Evolutionary conservation across 2,888 invertebrate genomes (phyloP).

Genomic region (Hymenopus coronatus): DNA sequence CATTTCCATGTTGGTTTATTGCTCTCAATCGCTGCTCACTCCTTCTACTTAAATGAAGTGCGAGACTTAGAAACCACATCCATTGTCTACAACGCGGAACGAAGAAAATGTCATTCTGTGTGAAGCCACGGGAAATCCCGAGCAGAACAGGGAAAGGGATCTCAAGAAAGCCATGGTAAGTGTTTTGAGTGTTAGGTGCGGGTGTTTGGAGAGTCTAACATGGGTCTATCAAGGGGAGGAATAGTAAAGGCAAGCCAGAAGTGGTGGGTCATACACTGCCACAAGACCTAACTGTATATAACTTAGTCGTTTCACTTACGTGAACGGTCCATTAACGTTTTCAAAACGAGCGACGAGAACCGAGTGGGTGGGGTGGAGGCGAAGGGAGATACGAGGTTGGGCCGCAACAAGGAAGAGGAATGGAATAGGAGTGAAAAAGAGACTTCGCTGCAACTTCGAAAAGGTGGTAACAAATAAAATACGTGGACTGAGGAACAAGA

Average conservation of each 20-base stretch:
- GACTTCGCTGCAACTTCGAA: not conserved
- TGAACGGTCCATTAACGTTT: constrained; percentile 15
- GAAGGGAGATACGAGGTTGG: not conserved
- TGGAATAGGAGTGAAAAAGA: not conserved
- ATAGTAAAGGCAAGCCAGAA: not conserved
- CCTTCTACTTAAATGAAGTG: not conserved
- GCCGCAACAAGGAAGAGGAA: not conserved
- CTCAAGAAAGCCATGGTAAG: not conserved
- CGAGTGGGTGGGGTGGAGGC: not conserved
- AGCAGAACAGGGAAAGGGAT: not conserved
- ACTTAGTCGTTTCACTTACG: constrained; percentile 11
- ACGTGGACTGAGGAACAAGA: not conserved
- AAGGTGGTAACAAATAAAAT: not conserved
- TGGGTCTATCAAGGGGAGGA: not conserved
- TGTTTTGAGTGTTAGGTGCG: not conserved
- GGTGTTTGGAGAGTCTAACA: not conserved
- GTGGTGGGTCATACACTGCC: not conserved
- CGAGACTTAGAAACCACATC: not conserved
- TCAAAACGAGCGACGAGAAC: constrained; percentile 7
- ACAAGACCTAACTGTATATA: not conserved
- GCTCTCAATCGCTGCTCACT: not conserved
- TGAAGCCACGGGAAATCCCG: not conserved
- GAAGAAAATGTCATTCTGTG: not conserved
- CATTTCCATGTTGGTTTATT: not conserved
- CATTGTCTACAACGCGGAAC: not conserved